Conservation (phyloP, 1,140 invertebrate genomes). For the Achatina immaculata region DNA sequence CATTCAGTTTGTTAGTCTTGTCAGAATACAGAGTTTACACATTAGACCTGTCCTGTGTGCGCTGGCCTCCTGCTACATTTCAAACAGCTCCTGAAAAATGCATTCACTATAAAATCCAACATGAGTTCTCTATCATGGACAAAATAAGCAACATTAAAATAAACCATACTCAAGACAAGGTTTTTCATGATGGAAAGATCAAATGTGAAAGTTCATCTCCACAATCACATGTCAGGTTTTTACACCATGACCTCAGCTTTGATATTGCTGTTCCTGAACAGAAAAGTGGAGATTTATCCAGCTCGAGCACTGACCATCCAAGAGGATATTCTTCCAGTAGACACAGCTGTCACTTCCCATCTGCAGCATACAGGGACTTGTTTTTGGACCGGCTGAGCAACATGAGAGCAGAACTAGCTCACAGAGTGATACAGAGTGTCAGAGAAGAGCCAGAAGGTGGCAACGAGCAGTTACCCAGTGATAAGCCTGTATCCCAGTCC, state of each 20-base stretch:
- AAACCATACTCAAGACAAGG: constrained; percentile 29
- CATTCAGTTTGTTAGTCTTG: constrained; percentile 49
- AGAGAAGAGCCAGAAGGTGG: constrained; percentile 66
- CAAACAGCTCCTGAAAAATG: constrained; percentile 44
- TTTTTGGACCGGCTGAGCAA: constrained; percentile 62
- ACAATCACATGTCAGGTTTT: neutral
- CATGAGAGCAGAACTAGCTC: constrained; percentile 59
- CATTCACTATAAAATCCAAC: constrained; percentile 52
- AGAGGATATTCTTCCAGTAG: neutral
- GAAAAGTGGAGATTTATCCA: neutral
- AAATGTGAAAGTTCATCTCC: neutral
- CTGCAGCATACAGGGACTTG: constrained; percentile 50
- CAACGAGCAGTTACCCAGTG: constrained; percentile 50
- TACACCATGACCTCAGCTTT: constrained; percentile 6
- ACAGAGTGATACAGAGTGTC: constrained; percentile 57
- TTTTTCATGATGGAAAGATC: neutral
- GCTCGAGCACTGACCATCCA: no score
- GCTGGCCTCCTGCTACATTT: constrained; percentile 62
- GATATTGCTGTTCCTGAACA: neutral
- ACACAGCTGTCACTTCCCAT: constrained; percentile 48
- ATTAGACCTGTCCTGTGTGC: constrained; percentile 49
- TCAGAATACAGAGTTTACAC: constrained; percentile 63
- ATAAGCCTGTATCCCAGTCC: neutral
- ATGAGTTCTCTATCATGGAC: constrained; percentile 59
- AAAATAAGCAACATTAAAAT: constrained; percentile 63